Conservation (phyloP, 2,888 invertebrate genomes). For the Eudasyphora cyanicolor region DNA sequence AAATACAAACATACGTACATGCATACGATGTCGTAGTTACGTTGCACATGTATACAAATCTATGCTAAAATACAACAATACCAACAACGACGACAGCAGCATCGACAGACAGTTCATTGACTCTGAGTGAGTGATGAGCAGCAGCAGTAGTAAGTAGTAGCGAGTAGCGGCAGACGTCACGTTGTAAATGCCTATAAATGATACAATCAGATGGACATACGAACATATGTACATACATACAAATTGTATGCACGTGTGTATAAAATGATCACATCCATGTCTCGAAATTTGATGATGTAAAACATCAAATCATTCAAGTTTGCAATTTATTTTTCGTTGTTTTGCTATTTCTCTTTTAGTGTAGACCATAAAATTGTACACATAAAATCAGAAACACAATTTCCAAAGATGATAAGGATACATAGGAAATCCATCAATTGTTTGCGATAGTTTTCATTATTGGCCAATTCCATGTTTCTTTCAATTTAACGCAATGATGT, state of each 20-base stretch:
- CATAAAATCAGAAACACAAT: background rate
- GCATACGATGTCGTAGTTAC: background rate
- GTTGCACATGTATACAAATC: background rate
- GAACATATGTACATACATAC: background rate
- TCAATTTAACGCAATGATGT: background rate
- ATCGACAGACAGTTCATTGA: slow-evolving; percentile 57
- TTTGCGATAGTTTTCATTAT: background rate
- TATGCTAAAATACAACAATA: slow-evolving; percentile 10
- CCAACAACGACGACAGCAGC: no score
- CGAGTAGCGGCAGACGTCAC: no score
- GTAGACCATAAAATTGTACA: background rate
- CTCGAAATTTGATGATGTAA: background rate
- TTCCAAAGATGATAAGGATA: background rate
- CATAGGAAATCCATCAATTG: background rate
- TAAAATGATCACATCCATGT: background rate
- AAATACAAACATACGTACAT: background rate
- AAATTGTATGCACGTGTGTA: background rate
- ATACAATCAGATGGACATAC: background rate
- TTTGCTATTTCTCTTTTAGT: background rate
- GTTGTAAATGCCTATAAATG: background rate
- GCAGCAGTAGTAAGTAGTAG: background rate
- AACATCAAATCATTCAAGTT: slow-evolving; percentile 15
- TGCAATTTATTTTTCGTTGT: background rate
- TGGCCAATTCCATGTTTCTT: background rate
- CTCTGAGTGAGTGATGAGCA: slow-evolving; percentile 31